phyloP scores from a whole-genome alignment of 2,113 vertebrate genomes.

The Malurus elegans region DNA sequence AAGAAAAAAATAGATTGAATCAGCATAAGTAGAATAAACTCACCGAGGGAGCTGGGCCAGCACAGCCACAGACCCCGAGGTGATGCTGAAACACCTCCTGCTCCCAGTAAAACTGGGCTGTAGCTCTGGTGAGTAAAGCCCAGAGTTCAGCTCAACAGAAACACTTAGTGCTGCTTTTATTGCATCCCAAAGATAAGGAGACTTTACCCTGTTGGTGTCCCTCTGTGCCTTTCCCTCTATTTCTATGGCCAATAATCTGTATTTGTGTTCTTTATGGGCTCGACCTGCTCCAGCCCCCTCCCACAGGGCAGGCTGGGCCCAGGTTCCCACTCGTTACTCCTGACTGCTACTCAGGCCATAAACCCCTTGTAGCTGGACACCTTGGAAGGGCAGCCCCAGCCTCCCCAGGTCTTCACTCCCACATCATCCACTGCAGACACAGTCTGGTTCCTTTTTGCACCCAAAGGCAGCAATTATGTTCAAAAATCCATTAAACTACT shows the following conservation, averaged over 20 bases:
- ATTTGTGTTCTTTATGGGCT: neutral
- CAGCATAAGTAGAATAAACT: neutral
- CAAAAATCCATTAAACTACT: neutral
- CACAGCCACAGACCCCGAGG: neutral
- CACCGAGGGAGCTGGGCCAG: neutral
- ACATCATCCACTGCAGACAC: accelerated
- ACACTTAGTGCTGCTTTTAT: neutral
- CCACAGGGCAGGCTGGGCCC: neutral
- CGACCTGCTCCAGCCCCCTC: neutral
- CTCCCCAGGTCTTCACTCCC: neutral
- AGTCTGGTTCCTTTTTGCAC: neutral
- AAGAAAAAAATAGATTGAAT: neutral
- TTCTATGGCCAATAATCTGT: neutral
- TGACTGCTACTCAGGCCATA: neutral
- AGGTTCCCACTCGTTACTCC: neutral
- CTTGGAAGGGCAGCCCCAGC: neutral
- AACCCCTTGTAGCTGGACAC: neutral
- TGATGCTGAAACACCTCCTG: neutral
- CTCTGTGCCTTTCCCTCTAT: neutral
- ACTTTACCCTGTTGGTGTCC: neutral
- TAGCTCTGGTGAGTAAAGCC: neutral
- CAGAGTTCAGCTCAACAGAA: neutral
- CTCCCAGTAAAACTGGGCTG: neutral
- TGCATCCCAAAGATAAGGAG: neutral
- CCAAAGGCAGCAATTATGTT: neutral